Evolutionary conservation across 1,140 invertebrate species (phyloP), one percentile per base, ranked within the genome.

Genomic region (Scaptomyza pallida): DNA sequence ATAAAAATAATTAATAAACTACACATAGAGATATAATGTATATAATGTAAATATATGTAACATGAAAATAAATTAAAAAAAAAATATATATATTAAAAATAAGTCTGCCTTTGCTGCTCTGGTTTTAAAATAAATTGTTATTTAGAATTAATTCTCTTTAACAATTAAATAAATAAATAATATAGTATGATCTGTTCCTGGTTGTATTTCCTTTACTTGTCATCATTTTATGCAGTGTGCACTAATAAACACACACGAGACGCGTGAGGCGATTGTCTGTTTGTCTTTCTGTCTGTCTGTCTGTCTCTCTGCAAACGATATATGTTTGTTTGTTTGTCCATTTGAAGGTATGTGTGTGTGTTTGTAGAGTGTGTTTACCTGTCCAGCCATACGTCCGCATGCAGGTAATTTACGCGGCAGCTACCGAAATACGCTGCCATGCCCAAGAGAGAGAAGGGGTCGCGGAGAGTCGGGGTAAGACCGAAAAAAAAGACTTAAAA

Each of bases 401-500:
- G 82, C 85, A 89, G 81, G 89, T 89, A 90, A 90, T 90, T 90
- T 90, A 90, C 89, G 78, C 85, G 86, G 78, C 85, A 81, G 89
- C 89, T 90, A 90, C 89, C 85, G 89, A 90, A 90, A 90, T 90
- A 90, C 89, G 89, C 89, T 78, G 51, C 56, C 61, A 43, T 55
- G 35, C 33, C 23, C n/a, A n/a, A n/a, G n/a, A n/a, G 54, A 13
- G 37, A 5, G 2, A 51, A 26, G 26, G 30, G 21, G 54, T 40
- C 48, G 51, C 35, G 45, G 17, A n/a, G 16, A 50, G 50, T 12
- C n/a, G 47, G 16, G 47, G 37, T 23, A 47, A 45, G 33, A 48
- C 13, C 54, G 47, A 65, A 48, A 47, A 45, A 12, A 45, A 26
- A 50, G 15, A 50, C 12, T 15, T 9, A 23, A 40, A 64, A 9